Conservation (phyloP, 2,113 vertebrate genomes). For the Halcyon malimbica region DNA sequence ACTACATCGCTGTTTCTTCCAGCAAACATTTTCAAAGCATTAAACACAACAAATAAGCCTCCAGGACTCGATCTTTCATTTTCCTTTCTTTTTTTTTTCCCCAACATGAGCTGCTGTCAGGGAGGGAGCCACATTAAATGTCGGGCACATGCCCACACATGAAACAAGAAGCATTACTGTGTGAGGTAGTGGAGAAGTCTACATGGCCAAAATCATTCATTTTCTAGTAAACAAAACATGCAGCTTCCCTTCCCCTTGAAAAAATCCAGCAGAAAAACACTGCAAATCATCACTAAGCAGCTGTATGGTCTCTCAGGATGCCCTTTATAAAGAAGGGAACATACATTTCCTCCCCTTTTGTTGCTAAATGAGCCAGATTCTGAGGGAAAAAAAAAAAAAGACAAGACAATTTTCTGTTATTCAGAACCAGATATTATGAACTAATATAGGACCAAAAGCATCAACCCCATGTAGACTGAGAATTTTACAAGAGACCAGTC, state of each 20-base stretch:
- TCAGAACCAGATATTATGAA: background rate
- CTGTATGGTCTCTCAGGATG: background rate
- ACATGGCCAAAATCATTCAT: background rate
- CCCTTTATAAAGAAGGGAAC: background rate
- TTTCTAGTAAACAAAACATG: background rate
- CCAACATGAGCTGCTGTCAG: background rate
- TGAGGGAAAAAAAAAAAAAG: background rate
- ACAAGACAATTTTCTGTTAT: background rate
- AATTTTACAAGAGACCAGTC: background rate
- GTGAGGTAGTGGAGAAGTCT: background rate
- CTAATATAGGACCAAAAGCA: background rate
- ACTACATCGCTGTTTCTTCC: background rate
- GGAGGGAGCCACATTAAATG: background rate
- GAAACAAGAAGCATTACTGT: background rate
- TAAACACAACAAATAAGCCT: constrained; percentile 2
- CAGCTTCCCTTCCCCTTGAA: background rate
- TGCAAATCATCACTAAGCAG: background rate
- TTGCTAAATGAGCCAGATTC: background rate
- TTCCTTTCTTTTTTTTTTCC: background rate
- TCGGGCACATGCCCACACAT: fast-evolving
- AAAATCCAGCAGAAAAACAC: background rate
- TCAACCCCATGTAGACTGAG: background rate
- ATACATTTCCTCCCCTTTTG: background rate
- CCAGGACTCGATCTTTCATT: background rate
- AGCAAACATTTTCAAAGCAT: constrained; percentile 15